Conservation (phyloP, 2,888 invertebrate genomes). For the Leucoma salicis region DNA sequence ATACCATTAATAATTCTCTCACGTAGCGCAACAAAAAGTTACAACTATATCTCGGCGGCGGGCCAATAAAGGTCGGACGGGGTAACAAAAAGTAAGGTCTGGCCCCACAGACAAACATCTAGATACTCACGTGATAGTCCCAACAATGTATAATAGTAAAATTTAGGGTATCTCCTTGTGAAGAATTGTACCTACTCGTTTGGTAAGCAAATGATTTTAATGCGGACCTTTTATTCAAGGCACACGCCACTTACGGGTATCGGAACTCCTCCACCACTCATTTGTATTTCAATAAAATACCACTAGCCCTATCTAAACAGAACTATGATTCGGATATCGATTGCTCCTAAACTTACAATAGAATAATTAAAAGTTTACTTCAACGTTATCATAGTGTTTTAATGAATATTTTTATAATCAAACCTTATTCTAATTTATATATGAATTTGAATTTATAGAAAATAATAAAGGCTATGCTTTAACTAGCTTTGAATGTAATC, state of each 20-base stretch:
- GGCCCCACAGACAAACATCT: no score
- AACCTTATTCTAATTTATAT: no score
- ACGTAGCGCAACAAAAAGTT: conserved; percentile 78
- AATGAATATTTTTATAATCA: no score
- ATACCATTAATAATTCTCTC: no score
- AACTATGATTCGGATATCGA: conserved; percentile 57
- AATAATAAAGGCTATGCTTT: no score
- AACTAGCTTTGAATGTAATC: no score
- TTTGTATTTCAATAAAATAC: conserved; percentile 80
- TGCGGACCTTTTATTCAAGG: conserved; percentile 79
- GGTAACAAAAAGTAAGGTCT: no score
- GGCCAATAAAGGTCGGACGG: no score
- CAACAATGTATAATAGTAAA: conserved; percentile 81
- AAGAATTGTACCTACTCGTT: conserved; percentile 76
- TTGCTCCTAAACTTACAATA: conserved; percentile 27
- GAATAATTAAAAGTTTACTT: conserved; percentile 44
- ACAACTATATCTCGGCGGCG: conserved; percentile 80
- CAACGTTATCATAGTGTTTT: no score
- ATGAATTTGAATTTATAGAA: no score
- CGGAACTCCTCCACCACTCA: conserved; percentile 64
- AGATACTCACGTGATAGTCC: no score
- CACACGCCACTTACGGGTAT: conserved; percentile 68
- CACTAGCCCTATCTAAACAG: conserved; percentile 79
- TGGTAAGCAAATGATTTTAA: conserved; percentile 66
- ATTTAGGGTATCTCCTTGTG: conserved; percentile 81